phyloP scores from a whole-genome alignment of 2,888 invertebrate genomes.

The Criorhina ranunculi region DNA sequence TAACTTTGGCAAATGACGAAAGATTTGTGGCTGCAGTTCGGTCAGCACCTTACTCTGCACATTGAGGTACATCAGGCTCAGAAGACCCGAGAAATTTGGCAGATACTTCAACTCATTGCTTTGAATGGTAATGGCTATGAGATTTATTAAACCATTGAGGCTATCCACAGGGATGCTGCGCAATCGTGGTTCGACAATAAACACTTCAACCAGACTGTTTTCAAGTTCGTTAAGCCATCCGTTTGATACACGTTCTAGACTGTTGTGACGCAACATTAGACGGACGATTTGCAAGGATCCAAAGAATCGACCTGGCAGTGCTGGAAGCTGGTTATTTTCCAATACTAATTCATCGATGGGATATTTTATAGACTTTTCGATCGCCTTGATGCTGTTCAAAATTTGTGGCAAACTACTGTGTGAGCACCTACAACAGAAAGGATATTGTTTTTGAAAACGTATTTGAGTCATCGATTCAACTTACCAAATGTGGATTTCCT shows the following conservation, averaged over 20 bases:
- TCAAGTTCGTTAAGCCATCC: constrained; percentile 93
- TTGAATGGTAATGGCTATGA: constrained; percentile 94
- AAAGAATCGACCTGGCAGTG: constrained; percentile 93
- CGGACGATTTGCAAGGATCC: constrained; percentile 90
- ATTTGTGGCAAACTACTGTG: constrained; percentile 93
- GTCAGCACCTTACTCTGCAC: constrained; percentile 89
- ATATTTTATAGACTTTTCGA: constrained; percentile 87
- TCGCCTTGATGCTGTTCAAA: constrained; percentile 89
- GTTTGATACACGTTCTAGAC: constrained; percentile 91
- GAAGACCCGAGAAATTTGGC: constrained; percentile 89
- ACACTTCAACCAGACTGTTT: constrained; percentile 91
- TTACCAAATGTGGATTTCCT: constrained; percentile 94
- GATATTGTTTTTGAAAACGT: neutral
- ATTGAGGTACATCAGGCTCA: constrained; percentile 90
- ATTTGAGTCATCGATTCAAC: neutral
- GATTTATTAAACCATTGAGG: constrained; percentile 89
- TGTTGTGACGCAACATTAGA: constrained; percentile 93
- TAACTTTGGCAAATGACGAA: constrained; percentile 89
- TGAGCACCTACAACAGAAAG: constrained; percentile 90
- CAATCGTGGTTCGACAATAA: constrained; percentile 92
- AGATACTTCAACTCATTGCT: constrained; percentile 90
- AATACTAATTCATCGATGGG: constrained; percentile 94
- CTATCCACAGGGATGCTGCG: constrained; percentile 92
- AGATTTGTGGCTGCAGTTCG: constrained; percentile 89
- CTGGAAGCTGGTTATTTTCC: constrained; percentile 94